Conservation (phyloP, 2,888 invertebrate species). For the Patella ulyssiponensis region DNA sequence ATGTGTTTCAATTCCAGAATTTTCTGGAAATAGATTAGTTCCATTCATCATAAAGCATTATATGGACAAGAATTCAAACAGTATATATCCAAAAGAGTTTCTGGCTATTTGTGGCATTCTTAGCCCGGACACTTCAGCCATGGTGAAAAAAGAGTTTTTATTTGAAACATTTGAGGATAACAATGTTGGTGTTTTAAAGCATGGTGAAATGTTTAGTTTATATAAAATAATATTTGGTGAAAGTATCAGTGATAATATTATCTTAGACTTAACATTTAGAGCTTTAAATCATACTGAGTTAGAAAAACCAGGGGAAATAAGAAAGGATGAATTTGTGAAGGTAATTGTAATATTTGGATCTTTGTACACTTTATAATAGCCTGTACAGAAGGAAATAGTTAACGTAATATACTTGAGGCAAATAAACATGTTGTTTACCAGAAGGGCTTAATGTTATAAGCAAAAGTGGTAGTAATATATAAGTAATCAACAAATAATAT, state of each 20-base stretch:
- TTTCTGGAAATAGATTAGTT: slow-evolving; percentile 51
- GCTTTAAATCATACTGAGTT: slow-evolving; percentile 51
- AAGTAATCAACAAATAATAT: not conserved
- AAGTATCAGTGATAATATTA: slow-evolving; percentile 56
- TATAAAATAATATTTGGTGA: slow-evolving; percentile 52
- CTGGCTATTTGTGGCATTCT: slow-evolving; percentile 49
- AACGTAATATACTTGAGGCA: not conserved
- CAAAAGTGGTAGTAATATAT: too few species aligned
- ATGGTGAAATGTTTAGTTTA: slow-evolving; percentile 56
- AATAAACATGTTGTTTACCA: not conserved
- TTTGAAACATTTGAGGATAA: slow-evolving; percentile 58
- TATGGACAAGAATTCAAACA: slow-evolving; percentile 39
- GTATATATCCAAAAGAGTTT: slow-evolving; percentile 52
- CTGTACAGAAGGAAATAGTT: not conserved
- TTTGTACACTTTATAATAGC: not conserved
- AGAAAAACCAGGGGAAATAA: slow-evolving; percentile 51
- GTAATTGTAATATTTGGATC: slow-evolving; percentile 26
- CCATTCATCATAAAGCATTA: slow-evolving; percentile 48
- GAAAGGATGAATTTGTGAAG: slow-evolving; percentile 49
- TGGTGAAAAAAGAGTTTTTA: slow-evolving; percentile 54
- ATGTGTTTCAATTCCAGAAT: slow-evolving; percentile 54
- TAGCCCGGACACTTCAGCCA: slow-evolving; percentile 44
- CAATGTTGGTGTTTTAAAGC: slow-evolving; percentile 47
- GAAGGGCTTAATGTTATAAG: too few species aligned
- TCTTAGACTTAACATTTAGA: slow-evolving; percentile 51